Evolutionary conservation across 2,888 invertebrate species (phyloP).

Genomic region (Autographa pulchrina): DNA sequence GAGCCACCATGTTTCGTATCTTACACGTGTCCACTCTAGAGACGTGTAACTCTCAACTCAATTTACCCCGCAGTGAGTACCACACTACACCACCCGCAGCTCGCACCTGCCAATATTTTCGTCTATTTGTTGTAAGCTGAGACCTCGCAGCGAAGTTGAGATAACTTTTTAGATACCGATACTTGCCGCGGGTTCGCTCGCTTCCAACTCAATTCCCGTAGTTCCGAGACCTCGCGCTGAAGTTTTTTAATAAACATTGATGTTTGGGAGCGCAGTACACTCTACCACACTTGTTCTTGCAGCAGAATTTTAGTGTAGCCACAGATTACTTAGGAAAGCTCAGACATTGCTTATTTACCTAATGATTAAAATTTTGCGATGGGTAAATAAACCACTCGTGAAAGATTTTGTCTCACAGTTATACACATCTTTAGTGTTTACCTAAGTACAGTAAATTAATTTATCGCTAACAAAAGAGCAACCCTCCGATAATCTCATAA

Average conservation of each 20-base stretch:
- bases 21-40: not conserved
- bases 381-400: not conserved
- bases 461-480: not conserved
- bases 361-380: not conserved
- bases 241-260: conserved; percentile 23
- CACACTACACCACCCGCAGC: conserved; percentile 25
- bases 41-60: conserved; percentile 31
- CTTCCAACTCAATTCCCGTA: conserved; percentile 8
- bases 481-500: not conserved
- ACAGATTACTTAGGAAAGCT: not conserved
- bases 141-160: conserved; percentile 30
- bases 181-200: not conserved
- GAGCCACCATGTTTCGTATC: no score
- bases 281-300: not conserved
- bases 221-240: conserved; percentile 11
- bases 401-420: not conserved
- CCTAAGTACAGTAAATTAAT: not conserved
- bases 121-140: conserved; percentile 35
- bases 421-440: not conserved
- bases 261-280: not conserved
- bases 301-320: not conserved
- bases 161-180: conserved; percentile 26
- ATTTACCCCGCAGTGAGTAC: conserved; percentile 26
- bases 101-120: conserved; percentile 36
- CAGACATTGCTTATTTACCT: no score